Evolutionary conservation across 2,797 vertebrate genomes (phyloP).

Genomic region (Sebastes hubbsi): DNA sequence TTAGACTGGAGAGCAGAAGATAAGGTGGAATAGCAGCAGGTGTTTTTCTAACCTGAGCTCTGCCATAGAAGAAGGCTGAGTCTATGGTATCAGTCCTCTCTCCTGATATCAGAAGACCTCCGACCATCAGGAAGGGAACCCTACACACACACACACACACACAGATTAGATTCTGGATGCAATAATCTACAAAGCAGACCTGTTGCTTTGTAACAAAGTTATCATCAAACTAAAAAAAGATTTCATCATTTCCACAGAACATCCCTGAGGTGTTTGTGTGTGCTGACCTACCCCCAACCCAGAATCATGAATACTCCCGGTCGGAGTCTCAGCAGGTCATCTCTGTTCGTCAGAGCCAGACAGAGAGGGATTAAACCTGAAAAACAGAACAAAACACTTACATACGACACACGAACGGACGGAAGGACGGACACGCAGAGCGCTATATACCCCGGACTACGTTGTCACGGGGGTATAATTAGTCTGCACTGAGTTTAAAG

Average conservation of each 20-base stretch:
- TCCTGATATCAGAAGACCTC: constrained; percentile 87
- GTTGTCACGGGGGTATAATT: too few species aligned
- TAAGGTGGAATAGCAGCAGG: neutral
- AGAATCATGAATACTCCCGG: constrained; percentile 88
- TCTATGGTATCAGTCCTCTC: constrained; percentile 85
- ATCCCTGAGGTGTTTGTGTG: neutral
- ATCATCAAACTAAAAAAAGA: neutral
- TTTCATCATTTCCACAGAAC: neutral
- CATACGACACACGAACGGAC: too few species aligned
- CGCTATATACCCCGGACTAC: too few species aligned
- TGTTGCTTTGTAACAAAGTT: neutral
- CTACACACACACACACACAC: constrained; percentile 67
- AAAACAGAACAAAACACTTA: neutral
- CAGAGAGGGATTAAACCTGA: constrained; percentile 92
- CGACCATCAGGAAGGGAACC: constrained; percentile 89
- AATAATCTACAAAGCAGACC: neutral
- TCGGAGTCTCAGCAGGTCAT: constrained; percentile 87
- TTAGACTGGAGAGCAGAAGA: neutral
- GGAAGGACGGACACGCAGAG: too few species aligned
- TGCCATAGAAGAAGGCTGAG: constrained; percentile 95
- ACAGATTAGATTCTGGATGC: neutral
- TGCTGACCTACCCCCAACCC: constrained; percentile 93
- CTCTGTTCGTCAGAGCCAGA: constrained; percentile 90
- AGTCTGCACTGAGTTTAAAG: neutral
- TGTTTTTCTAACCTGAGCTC: constrained; percentile 86